These are phyloP conservation scores for Poeciliopsis turneri DNA, from an alignment of 2,797 vertebrate genomes.

Conservation along the genomic window DNA sequence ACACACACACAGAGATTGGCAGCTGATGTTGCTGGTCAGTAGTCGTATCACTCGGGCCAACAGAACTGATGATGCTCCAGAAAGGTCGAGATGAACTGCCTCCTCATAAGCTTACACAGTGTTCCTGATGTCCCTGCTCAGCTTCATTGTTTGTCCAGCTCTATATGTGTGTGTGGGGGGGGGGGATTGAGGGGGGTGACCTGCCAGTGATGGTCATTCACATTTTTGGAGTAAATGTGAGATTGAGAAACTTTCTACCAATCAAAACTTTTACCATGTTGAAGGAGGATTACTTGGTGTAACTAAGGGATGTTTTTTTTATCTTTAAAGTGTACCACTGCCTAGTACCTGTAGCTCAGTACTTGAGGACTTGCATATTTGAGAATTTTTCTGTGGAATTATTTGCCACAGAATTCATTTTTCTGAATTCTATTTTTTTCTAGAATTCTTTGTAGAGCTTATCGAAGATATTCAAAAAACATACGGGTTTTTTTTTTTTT, in stretches of 20 bases:
- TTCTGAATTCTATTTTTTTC: too few relatives aligned
- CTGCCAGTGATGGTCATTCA: constrained; percentile 32
- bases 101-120: constrained; percentile 27
- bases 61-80: constrained; percentile 20
- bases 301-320: neutral
- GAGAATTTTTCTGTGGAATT: neutral
- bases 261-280: neutral
- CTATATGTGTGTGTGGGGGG: constrained; percentile 5
- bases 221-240: constrained; percentile 17
- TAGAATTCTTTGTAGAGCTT: neutral
- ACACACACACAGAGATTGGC: constrained; percentile 7
- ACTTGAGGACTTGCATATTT: neutral
- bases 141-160: constrained; percentile 24
- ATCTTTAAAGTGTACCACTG: neutral
- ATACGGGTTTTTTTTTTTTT: neutral
- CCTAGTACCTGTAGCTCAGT: neutral
- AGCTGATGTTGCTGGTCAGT: constrained; percentile 32
- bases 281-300: neutral
- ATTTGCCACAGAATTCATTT: too few relatives aligned
- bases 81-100: constrained; percentile 41
- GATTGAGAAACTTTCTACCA: neutral
- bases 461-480: neutral
- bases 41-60: constrained; percentile 41
- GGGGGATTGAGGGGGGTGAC: neutral
- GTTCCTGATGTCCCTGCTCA: constrained; percentile 40